Conservation (phyloP, 2,797 vertebrate genomes). For the Triplophysa yarkandensis region DNA sequence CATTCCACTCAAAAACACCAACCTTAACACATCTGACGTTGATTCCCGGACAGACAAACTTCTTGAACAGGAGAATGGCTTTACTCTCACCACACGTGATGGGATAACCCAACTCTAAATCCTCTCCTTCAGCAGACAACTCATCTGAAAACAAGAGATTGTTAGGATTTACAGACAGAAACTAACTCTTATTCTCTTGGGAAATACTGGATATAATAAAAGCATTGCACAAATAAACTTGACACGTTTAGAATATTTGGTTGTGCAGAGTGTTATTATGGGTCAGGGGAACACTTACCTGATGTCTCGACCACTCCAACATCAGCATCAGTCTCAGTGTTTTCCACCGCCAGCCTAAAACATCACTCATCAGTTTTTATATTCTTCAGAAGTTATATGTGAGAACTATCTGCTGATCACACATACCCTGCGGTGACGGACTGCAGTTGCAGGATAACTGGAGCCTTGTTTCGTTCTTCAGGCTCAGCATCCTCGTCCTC, state of each 20-base stretch:
- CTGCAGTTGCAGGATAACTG: conserved; percentile 94
- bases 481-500: conserved; percentile 80
- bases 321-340: conserved; percentile 81
- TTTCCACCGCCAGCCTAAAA: conserved; percentile 84
- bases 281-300: conserved; percentile 67
- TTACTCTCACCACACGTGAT: conserved; percentile 98
- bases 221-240: no score
- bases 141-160: conserved; percentile 60
- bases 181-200: no score
- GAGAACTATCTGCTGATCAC: background rate
- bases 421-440: conserved; percentile 88
- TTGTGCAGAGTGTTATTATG: background rate
- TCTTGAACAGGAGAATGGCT: conserved; percentile 94
- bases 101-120: conserved; percentile 89
- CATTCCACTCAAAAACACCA: conserved; percentile 46
- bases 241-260: no score
- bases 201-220: no score
- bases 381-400: background rate
- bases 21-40: conserved; percentile 99
- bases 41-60: conserved; percentile 98
- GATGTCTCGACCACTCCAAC: conserved; percentile 87
- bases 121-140: conserved; percentile 62
- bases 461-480: conserved; percentile 87
- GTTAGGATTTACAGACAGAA: no score
- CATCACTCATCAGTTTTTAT: background rate